Evolutionary conservation across 2,113 vertebrate genomes (phyloP), one percentile per base, ranked within the genome.

Genomic region (Zapus hudsonius): DNA sequence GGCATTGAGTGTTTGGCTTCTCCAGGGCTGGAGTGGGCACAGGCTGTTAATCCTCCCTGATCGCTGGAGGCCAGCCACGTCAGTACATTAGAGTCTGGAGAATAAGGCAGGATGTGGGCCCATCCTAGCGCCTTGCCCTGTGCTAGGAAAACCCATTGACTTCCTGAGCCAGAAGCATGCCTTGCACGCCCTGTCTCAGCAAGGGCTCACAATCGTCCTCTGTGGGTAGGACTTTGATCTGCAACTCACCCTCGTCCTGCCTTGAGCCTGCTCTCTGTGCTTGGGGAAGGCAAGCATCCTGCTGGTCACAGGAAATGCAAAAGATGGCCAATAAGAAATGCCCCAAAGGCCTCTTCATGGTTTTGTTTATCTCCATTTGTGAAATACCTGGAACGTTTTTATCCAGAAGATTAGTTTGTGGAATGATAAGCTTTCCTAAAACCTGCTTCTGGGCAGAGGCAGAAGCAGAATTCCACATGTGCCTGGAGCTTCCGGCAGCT

Each of bases 251-350:
- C n/a, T n/a, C n/a, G n/a, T n/a, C 57, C n/a, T 7, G 27, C n/a
- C 38, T 63, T 61, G 15, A 2, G n/a, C 31, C 38, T 3, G 29
- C 66, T 52, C 47, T 31, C 22, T 1, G 0, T 10, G 36, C n/a
- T 19, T 40, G 9, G 74, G 92, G 27, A 33, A 66, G 22, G 8
- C 8, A 3, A 3, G 0, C 13, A 23, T 31, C 33, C 27, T n/a
- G 0, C 20, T 0, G 19, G 25, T 74, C 27, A 8, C 10, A 4
- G 3, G 1, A 23, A 3, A 9, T 7, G 27, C 1, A 61, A n/a
- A 67, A 27, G 57, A 31, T 17, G 70, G 0, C 33, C 1, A 0
- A 40, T 72, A 23, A 38, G 74, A 31, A 31, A 7, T 3, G 38
- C 5, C 55, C 12, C 6, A 52, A 63, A 74, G 75, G 29, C 12